A percentile compares a stretch with the other conserved stretches of the same genome.
These are phyloP conservation scores for Elmis aenea DNA, from an alignment of 2,888 invertebrate genomes.

Conservation along the genomic window DNA sequence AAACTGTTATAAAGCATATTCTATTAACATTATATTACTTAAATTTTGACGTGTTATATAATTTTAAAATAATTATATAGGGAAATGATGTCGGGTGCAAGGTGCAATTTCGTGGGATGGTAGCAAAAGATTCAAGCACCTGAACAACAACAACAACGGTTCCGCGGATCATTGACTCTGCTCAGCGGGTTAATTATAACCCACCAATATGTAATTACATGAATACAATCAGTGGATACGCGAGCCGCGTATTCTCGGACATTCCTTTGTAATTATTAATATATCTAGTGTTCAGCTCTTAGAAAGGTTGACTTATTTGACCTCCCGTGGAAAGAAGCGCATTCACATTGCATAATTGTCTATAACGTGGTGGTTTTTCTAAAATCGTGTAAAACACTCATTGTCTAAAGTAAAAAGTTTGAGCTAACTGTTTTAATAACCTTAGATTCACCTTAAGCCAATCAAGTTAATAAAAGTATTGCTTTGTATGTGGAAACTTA, in stretches of 20 bases:
- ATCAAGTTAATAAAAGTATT: no score
- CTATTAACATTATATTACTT: no score
- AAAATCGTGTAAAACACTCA: no score
- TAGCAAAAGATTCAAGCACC: slow-evolving; percentile 25
- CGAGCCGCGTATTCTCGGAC: slow-evolving; percentile 33
- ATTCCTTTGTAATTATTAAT: slow-evolving; percentile 34
- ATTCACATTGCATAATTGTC: slow-evolving; percentile 10
- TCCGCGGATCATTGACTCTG: slow-evolving; percentile 42
- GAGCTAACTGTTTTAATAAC: no score
- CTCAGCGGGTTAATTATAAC: slow-evolving; percentile 45
- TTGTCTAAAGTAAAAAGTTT: no score
- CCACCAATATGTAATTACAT: slow-evolving; percentile 47
- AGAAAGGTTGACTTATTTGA: slow-evolving; percentile 20
- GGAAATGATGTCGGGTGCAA: slow-evolving; percentile 16
- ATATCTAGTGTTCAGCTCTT: slow-evolving; percentile 19
- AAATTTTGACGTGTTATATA: slow-evolving; percentile 17
- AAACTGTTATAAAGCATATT: no score
- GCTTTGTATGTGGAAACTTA: no score
- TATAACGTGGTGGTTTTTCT: no score
- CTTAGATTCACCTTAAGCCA: no score
- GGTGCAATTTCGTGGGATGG: slow-evolving; percentile 20
- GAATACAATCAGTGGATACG: slow-evolving; percentile 45
- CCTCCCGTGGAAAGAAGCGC: slow-evolving; percentile 23
- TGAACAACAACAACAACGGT: slow-evolving; percentile 22
- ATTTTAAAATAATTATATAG: slow-evolving; percentile 18